Evolutionary conservation across 2,797 vertebrate species (phyloP), one percentile per base, ranked within the genome.

Genomic region (Arnoldichthys spilopterus): DNA sequence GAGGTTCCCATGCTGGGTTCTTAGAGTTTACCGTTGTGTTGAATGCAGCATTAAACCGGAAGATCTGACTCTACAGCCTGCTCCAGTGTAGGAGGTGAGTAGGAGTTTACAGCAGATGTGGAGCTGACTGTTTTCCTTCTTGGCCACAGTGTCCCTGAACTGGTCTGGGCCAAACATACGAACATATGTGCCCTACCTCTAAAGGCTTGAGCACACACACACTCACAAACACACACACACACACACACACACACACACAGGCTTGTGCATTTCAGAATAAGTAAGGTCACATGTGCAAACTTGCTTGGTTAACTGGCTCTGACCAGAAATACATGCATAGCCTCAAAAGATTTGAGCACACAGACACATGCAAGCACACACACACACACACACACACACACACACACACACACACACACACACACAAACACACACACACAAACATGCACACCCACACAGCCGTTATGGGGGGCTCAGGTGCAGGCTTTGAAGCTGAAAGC

Each of bases 401-500:
- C 78, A 71, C 66, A 80, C 63, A 79, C 0, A 58, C 75, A 76
- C 58, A 45, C 61, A 76, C 75, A 76, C 54, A 71, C 64, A 69
- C 61, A 64, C 34, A 71, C 66, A 58, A 20, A 53, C 51, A 53
- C 54, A 58, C 22, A 58, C 56, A 28, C 24, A 59, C 56, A 59
- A 28, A 80, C 82, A 78, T 40, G 67, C 53, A 73, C n/a, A 78
- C 79, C 76, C 69, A 81, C 66, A 79, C 0, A 54, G 70, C 26
- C 32, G 45, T 70, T 73, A 69, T 51, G 61, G 75, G 72, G 84
- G 90, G 89, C 90, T 92, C 91, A 93, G 90, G 90, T 93, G 91
- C 89, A 88, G 85, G 88, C 84, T 87, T 81, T 90, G 85, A 87
- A 83, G 81, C 85, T 86, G 76, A 89, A 86, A 88, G 84, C 83